Percentiles rank a stretch among this genome's conserved stretches.
Evolutionary conservation across 2,888 invertebrate species (phyloP).

Genomic region (Cryptocheilus praepositus): DNA sequence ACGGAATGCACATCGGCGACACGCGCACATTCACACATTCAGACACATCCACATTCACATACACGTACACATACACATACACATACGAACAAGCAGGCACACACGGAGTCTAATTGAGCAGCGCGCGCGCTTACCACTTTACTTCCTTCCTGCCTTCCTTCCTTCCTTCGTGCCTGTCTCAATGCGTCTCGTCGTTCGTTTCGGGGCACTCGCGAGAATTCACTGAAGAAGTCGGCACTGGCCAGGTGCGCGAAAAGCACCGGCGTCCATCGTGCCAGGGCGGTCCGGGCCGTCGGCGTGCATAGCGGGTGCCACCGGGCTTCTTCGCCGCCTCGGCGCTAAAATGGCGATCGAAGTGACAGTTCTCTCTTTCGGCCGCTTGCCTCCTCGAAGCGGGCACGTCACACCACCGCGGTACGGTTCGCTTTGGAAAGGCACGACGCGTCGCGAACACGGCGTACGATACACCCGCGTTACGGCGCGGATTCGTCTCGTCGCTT

Average conservation of each 20-base stretch:
- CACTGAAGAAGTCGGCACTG: constrained; percentile 33
- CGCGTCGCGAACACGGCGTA: no score
- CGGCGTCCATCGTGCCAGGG: constrained; percentile 47
- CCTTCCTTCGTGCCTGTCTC: not conserved
- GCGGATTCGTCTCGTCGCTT: no score
- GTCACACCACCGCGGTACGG: not conserved
- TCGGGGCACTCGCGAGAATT: constrained; percentile 17
- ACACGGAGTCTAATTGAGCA: not conserved
- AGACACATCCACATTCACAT: not conserved
- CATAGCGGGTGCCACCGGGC: constrained; percentile 57
- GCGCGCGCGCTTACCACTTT: constrained; percentile 33
- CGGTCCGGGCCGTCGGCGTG: constrained; percentile 64
- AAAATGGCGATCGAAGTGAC: constrained; percentile 75
- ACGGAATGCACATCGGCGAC: no score
- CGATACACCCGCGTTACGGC: no score
- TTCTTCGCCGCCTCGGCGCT: constrained; percentile 62
- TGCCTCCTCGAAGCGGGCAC: constrained; percentile 7
- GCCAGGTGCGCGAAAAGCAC: constrained; percentile 33
- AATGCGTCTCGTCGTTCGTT: not conserved
- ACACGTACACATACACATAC: not conserved
- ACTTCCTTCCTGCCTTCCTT: constrained; percentile 16
- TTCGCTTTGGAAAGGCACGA: no score
- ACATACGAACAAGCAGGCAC: constrained; percentile 7
- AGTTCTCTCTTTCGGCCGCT: constrained; percentile 54
- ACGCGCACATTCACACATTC: no score